phyloP scores from a whole-genome alignment of 2,797 vertebrate species.

The Phataginus tricuspis region DNA sequence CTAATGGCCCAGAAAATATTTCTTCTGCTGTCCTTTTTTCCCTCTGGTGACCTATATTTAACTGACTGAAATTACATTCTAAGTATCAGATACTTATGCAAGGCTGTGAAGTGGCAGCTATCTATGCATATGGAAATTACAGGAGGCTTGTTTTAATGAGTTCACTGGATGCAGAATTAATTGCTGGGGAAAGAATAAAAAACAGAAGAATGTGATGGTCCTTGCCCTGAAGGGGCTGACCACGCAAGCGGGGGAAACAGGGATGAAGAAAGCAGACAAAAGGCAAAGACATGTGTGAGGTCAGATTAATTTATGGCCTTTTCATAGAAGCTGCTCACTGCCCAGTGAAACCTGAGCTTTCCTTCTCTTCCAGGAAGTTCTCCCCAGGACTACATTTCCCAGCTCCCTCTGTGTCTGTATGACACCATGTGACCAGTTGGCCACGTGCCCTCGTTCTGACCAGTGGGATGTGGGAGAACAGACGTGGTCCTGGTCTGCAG shows the following conservation, averaged over 20 bases:
- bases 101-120: background rate
- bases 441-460: background rate
- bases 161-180: background rate
- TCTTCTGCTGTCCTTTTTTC: background rate
- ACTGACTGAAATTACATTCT: background rate
- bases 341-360: background rate
- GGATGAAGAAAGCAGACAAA: background rate
- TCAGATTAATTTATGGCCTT: background rate
- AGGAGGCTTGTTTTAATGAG: background rate
- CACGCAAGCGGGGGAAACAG: background rate
- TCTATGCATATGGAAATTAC: background rate
- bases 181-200: background rate
- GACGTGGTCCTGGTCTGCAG: background rate
- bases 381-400: background rate
- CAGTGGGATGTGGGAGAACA: background rate
- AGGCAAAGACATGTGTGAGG: background rate
- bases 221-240: background rate
- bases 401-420: background rate
- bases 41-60: background rate
- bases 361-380: background rate
- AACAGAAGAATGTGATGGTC: background rate
- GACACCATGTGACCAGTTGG: background rate
- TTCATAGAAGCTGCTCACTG: background rate
- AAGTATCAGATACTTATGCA: background rate
- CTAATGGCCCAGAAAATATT: conserved; percentile 13